phyloP scores from a whole-genome alignment of 2,888 invertebrate genomes.

The Xestoiulus laeticollis region DNA sequence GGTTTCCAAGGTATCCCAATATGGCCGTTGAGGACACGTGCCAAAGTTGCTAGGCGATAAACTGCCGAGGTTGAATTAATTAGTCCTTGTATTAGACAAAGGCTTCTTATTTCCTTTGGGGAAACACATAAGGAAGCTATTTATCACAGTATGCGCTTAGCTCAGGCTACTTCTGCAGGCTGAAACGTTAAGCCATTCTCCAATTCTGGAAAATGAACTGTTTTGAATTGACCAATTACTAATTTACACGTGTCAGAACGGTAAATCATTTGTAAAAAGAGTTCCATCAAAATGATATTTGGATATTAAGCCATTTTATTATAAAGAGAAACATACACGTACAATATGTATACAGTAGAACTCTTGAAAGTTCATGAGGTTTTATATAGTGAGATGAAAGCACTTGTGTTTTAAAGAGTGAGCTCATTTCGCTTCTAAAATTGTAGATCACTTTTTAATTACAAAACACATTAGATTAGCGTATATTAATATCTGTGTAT shows the following conservation, averaged over 20 bases:
- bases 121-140: constrained; percentile 31
- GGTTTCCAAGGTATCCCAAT: constrained; percentile 7
- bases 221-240: background rate
- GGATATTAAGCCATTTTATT: no score
- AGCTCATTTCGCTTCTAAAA: no score
- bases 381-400: no score
- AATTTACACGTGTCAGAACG: background rate
- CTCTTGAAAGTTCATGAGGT: no score
- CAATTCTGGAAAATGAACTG: background rate
- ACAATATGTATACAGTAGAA: background rate
- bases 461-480: no score
- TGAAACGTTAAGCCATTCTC: background rate
- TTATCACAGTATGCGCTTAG: constrained; percentile 28
- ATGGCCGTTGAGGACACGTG: background rate
- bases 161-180: background rate
- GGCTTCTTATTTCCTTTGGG: constrained; percentile 34
- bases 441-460: no score
- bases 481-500: no score
- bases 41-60: constrained; percentile 34
- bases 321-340: no score
- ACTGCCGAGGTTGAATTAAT: constrained; percentile 30
- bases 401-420: no score
- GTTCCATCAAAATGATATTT: background rate
- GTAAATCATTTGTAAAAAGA: background rate
- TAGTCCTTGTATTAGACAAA: constrained; percentile 7